Evolutionary conservation across 2,797 vertebrate species (phyloP).

Genomic region (Falco biarmicus): DNA sequence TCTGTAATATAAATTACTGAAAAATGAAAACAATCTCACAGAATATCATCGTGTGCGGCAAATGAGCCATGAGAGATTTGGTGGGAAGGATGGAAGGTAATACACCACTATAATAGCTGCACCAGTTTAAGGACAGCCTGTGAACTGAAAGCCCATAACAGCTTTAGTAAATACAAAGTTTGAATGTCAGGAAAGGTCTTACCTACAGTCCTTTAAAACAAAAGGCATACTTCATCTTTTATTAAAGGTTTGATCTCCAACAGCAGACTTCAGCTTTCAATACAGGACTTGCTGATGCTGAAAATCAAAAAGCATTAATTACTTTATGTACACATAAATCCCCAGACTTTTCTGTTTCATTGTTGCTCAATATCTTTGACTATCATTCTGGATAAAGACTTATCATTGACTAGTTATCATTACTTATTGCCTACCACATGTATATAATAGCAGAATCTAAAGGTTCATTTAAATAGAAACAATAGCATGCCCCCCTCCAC

Average conservation of each 20-base stretch:
- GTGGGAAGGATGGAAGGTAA: conserved; percentile 9
- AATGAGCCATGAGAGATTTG: conserved; percentile 39
- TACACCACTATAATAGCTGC: conserved; percentile 13
- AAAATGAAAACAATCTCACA: conserved; percentile 50
- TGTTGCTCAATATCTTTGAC: neutral
- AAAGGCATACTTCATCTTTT: neutral
- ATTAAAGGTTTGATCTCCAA: neutral
- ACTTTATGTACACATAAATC: rapidly evolving
- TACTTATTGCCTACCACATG: neutral
- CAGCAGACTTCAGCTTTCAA: neutral
- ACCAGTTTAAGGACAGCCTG: conserved; percentile 26
- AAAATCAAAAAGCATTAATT: neutral
- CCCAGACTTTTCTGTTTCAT: neutral
- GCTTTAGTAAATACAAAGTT: neutral
- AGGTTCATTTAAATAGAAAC: neutral
- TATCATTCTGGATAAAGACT: neutral
- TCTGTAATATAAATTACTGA: conserved; percentile 14
- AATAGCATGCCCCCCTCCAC: neutral
- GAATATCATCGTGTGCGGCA: neutral
- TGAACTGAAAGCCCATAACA: neutral
- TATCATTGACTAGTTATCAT: neutral
- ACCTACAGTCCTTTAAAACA: neutral
- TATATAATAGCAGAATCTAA: neutral
- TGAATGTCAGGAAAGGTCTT: conserved; percentile 16
- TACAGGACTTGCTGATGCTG: neutral